Percentiles rank a stretch among this genome's conserved stretches.
phyloP scores from a whole-genome alignment of 1,140 invertebrate genomes.

The Pemphigus obesinymphae region DNA sequence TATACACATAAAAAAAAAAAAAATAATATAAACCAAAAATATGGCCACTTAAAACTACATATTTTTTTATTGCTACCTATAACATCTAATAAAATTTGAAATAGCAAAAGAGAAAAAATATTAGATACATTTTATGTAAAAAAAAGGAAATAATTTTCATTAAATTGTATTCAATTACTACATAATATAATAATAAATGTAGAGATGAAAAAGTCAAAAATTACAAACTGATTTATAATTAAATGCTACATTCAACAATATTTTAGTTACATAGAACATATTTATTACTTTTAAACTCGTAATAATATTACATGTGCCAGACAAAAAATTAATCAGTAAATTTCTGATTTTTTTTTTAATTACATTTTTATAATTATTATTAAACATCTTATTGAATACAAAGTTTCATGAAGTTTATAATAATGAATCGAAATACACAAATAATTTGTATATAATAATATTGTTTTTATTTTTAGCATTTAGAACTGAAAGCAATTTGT shows the following conservation, averaged over 20 bases:
- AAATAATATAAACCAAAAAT: constrained; percentile 3
- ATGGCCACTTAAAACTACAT: neutral
- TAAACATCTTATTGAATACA: neutral
- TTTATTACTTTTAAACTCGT: neutral
- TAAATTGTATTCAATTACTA: too few species aligned
- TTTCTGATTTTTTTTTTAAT: neutral
- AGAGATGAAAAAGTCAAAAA: too few species aligned
- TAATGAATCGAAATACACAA: too few species aligned
- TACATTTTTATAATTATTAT: neutral
- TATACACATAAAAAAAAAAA: neutral
- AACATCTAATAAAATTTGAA: constrained; percentile 1
- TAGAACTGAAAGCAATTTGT: neutral
- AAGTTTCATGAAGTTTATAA: neutral
- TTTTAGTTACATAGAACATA: too few species aligned
- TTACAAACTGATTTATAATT: too few species aligned
- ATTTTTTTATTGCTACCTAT: constrained; percentile 19
- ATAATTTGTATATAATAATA: too few species aligned
- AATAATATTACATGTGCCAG: neutral
- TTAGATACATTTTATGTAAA: neutral
- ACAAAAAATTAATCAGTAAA: neutral
- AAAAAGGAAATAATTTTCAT: neutral
- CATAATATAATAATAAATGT: too few species aligned
- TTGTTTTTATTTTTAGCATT: neutral
- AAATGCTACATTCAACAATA: too few species aligned
- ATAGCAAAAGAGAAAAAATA: neutral